Base-by-base conservation (phyloP, 2,888 invertebrate species). In the Phrixothrix hirtus region DNA sequence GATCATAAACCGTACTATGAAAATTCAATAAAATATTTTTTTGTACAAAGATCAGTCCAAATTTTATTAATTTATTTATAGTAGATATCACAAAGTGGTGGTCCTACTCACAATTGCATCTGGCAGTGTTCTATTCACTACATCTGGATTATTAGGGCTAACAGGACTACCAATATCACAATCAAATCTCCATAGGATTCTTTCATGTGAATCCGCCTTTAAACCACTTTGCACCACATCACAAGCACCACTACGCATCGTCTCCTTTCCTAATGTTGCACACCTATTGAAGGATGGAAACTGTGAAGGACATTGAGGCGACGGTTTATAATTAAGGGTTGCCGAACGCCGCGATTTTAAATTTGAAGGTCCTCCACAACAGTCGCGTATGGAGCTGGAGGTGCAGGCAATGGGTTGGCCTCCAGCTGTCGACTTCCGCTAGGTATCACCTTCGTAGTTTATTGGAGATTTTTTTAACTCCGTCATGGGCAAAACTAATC, bases 221-320 rank as follows among this genome's bases (percentile, higher is more conserved):
- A 77, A 95, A 92, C 66, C 93, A 91, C 72, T 91, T 88, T 41
- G 95, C 90, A 45, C 97, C 92, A 61, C 92, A 81, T 74, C 95
- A 89, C 63, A 96, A 72, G 13, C 92, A 91, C 55, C 90, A 81
- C 57, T 12, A 91, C 86, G 31, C 92, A 84, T 42, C 91, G 81
- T 1, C 38, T 56, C 56, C 38, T 57, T 31, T 31, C 65, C 66
- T 47, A 67, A 61, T 9, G 68, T 68, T 36, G 69, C 68, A 48
- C 67, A 62, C 47, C 64, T 67, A 26, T 50, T 48, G 6, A 41
- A 29, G 36, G 47, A 47, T 41, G 46, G 46, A 21, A 58, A 31
- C 13, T 49, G 55, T 3, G 69, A 68, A 1, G 71, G 70, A 52
- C 72, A 70, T 38, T 67, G 68, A n/a, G 68, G 71, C 41, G 63